Conservation (phyloP, 2,113 vertebrate genomes). For the Oncorhynchus masou region DNA sequence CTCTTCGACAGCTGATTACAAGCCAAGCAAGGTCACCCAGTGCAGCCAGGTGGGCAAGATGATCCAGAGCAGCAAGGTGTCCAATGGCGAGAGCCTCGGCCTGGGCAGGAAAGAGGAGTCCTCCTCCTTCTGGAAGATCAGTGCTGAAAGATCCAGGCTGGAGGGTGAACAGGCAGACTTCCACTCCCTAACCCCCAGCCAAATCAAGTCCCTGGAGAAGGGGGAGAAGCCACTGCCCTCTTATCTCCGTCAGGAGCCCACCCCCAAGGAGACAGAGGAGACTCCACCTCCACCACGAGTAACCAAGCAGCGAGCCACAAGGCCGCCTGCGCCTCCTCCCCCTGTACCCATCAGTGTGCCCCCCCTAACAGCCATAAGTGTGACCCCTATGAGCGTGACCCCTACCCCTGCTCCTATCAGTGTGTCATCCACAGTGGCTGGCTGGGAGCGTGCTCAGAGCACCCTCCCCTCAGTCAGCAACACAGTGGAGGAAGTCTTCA, state of each 20-base stretch:
- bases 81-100: slow-evolving; percentile 73
- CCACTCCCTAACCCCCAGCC: slow-evolving; percentile 92
- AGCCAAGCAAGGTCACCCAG: slow-evolving; percentile 63
- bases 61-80: slow-evolving; percentile 72
- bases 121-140: slow-evolving; percentile 95
- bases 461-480: slow-evolving; percentile 69
- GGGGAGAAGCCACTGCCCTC: slow-evolving; percentile 88
- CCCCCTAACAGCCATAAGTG: slow-evolving; percentile 35
- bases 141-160: slow-evolving; percentile 85
- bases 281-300: slow-evolving; percentile 53
- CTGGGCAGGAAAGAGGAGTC: slow-evolving; percentile 78
- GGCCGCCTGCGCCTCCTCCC: slow-evolving; percentile 71
- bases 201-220: slow-evolving; percentile 97
- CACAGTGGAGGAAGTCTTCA: slow-evolving; percentile 73
- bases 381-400: slow-evolving; percentile 28
- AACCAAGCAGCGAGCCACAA: slow-evolving; percentile 71
- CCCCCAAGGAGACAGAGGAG: slow-evolving; percentile 68
- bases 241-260: slow-evolving; percentile 80
- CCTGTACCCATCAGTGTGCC: slow-evolving; percentile 49
- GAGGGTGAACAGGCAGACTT: slow-evolving; percentile 88
- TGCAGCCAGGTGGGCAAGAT: slow-evolving; percentile 70
- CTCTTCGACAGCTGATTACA: slow-evolving; percentile 70
- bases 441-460: slow-evolving; percentile 80
- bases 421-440: slow-evolving; percentile 52
- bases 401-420: slow-evolving; percentile 48